These are phyloP conservation scores for Apeira syringaria DNA, from an alignment of 2,888 invertebrate genomes.

Conservation along the genomic window DNA sequence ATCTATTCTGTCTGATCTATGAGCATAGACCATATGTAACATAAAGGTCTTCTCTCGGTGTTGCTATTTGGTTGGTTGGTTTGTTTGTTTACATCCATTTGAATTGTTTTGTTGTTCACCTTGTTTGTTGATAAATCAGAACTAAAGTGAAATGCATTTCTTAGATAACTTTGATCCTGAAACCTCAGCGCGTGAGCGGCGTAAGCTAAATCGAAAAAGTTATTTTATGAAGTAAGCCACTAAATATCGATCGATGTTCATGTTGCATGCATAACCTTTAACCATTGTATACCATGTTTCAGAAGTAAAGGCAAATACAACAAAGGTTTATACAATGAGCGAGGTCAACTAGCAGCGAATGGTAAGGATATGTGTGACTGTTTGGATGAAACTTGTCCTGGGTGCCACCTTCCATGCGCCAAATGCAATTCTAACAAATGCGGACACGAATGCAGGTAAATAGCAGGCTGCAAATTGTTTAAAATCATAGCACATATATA, in stretches of 20 bases:
- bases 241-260: background rate
- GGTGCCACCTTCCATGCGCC: slow-evolving; percentile 92
- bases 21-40: too few species aligned
- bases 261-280: background rate
- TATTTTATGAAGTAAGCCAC: slow-evolving; percentile 64
- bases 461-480: too few species aligned
- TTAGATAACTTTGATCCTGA: slow-evolving; percentile 90
- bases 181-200: slow-evolving; percentile 89
- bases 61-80: too few species aligned
- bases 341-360: slow-evolving; percentile 85
- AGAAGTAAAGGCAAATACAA: slow-evolving; percentile 56
- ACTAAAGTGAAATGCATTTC: slow-evolving; percentile 48
- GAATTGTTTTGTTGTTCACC: background rate
- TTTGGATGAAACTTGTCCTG: slow-evolving; percentile 88
- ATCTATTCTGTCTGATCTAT: too few species aligned
- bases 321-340: slow-evolving; percentile 87
- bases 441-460: slow-evolving; percentile 90
- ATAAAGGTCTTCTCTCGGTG: too few species aligned
- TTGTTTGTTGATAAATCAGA: background rate
- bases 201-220: slow-evolving; percentile 88
- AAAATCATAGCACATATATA: too few species aligned
- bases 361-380: slow-evolving; percentile 94
- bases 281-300: slow-evolving; percentile 28
- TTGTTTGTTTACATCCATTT: too few species aligned
- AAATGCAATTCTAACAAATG: slow-evolving; percentile 90